Base-by-base conservation (phyloP, 1,140 invertebrate species). In the Drosophila grimshawi region DNA sequence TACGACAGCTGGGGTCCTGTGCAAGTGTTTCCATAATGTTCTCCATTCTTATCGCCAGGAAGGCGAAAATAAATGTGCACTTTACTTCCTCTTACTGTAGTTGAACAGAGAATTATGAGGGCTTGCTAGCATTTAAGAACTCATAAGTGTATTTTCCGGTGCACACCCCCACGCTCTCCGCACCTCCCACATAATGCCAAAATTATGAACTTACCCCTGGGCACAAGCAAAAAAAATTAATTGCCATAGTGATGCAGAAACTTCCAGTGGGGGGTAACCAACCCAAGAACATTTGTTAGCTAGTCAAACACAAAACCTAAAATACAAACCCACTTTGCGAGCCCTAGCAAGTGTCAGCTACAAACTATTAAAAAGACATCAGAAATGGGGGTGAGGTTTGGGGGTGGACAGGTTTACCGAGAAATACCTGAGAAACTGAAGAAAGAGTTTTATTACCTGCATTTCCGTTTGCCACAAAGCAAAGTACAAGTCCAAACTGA, bases 281-380 rank as follows among this genome's bases (percentile, higher is more conserved):
- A 41, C n/a, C 51, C 43, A 71, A 55, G 46, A 43, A 76, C 82
- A 76, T 83, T 83, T 79, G 67, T 46, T 30, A 66, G 63, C 37
- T 46, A 62, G 45, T 55, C 57, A 57, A 48, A 71, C 39, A 30
- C 37, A 30, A 7, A 39, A 3, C 6, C 52, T n/a, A 6, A 35
- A 27, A 10, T 11, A 27, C 3, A 39, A 56, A 27, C 7, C 11
- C 35, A 39, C 35, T 33, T 10, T 29, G 3, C 6, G 29, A 27
- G 30, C 8, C 51, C 27, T 8, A 69, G 55, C 53, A 51, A 75
- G 79, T 88, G 80, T 88, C 83, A 89, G 85, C 69, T 89, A 77
- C 69, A 80, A 80, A 63, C 80, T 89, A 88, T 88, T 88, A 88
- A 89, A 89, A 88, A 80, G 67, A 69, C 83, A 88, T 88, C 82